A percentile compares a stretch with the other conserved stretches of the same genome.
These are phyloP conservation scores for Copidosoma aretas DNA, from an alignment of 2,888 invertebrate genomes.

Conservation along the genomic window DNA sequence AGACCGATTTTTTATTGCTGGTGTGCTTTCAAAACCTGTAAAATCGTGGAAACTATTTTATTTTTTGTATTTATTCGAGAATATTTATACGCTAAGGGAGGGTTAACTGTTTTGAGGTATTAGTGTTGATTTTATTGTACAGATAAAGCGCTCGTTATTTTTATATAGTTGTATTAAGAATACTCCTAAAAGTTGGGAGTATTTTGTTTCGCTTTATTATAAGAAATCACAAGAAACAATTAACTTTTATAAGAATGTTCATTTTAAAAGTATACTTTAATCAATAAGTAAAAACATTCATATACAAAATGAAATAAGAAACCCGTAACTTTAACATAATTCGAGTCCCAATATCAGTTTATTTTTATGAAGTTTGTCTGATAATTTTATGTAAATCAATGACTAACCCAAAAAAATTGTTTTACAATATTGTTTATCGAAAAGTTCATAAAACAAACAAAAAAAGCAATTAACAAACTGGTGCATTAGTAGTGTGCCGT, in stretches of 20 bases:
- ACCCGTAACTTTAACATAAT: constrained; percentile 12
- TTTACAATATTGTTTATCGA: constrained; percentile 54
- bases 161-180: constrained; percentile 17
- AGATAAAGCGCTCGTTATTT: not conserved
- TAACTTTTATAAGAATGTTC: not conserved
- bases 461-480: constrained; percentile 47
- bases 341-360: constrained; percentile 31
- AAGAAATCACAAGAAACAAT: not conserved
- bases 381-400: constrained; percentile 42
- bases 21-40: not conserved
- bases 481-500: constrained; percentile 26
- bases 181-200: constrained; percentile 18
- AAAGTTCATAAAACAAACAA: constrained; percentile 45
- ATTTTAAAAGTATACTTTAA: not conserved
- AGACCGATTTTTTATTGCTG: not conserved
- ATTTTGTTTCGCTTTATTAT: constrained; percentile 5
- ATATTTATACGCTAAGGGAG: not conserved
- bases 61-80: not conserved
- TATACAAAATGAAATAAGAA: not conserved
- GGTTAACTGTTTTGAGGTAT: not conserved
- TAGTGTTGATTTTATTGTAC: not conserved
- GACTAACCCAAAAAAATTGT: constrained; percentile 39
- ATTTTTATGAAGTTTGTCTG: constrained; percentile 46
- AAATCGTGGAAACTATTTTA: not conserved
- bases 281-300: not conserved